A percentile compares a stretch with the other conserved stretches of the same genome.
These are phyloP conservation scores for Chiridota heheva DNA, from an alignment of 35 echinoderm and acorn worm genomes.

Conservation along the genomic window DNA sequence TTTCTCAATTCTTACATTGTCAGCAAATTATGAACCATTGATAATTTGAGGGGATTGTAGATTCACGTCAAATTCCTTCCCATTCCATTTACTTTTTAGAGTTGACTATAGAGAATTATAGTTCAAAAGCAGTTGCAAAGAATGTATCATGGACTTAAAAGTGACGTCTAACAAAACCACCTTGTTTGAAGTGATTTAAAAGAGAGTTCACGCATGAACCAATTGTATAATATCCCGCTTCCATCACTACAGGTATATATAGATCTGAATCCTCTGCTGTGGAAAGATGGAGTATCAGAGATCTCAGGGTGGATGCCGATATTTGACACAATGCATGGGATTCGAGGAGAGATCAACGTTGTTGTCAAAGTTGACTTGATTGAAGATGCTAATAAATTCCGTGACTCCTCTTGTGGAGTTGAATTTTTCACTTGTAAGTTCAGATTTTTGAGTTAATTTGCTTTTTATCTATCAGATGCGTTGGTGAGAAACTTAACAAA, in stretches of 20 bases:
- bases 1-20: no score
- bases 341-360: slow-evolving; percentile 91
- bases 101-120: no score
- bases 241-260: slow-evolving; percentile 88
- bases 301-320: slow-evolving; percentile 99
- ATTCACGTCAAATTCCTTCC: no score
- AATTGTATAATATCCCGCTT: no score
- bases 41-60: no score
- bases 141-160: no score
- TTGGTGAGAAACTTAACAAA: background rate
- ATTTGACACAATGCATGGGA: slow-evolving; percentile 98
- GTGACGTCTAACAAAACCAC: no score
- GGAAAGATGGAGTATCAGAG: slow-evolving; percentile 91
- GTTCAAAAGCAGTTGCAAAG: no score
- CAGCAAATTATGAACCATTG: no score
- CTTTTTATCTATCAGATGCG: background rate
- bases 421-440: slow-evolving; percentile 96
- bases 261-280: slow-evolving; percentile 91
- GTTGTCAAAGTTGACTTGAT: slow-evolving; percentile 84
- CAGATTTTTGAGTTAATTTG: background rate
- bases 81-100: no score
- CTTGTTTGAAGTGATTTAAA: no score
- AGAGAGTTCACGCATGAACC: no score
- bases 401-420: slow-evolving; percentile 89
- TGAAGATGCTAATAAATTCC: slow-evolving; percentile 85